These are phyloP conservation scores for Ptilorrhoa leucosticta DNA, from an alignment of 2,113 vertebrate genomes.

Conservation along the genomic window DNA sequence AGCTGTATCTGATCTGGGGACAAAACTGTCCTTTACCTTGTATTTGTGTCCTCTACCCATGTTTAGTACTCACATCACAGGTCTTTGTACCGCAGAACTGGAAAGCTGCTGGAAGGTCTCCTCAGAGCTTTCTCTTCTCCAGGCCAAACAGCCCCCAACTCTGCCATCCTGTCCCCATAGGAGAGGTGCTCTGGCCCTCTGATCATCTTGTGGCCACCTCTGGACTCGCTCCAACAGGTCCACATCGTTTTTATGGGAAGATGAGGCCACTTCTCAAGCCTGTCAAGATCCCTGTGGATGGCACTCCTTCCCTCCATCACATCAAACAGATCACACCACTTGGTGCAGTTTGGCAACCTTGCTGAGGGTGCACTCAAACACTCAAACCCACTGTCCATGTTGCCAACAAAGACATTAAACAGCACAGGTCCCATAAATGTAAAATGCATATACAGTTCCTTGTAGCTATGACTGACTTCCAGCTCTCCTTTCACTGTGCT, in stretches of 20 bases:
- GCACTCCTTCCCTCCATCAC: not conserved
- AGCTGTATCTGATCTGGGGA: not conserved
- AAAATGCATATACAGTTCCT: not conserved
- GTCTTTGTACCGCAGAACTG: not conserved
- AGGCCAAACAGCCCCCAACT: not conserved
- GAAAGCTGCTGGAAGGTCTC: not conserved
- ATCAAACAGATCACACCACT: not conserved
- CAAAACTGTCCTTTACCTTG: not conserved
- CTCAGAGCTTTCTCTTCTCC: not conserved
- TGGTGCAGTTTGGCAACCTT: fast-evolving
- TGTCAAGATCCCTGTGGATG: not conserved
- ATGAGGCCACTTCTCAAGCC: no score
- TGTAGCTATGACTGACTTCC: not conserved
- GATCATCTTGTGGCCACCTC: not conserved
- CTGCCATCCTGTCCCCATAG: not conserved
- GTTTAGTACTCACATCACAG: not conserved
- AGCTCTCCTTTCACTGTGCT: not conserved
- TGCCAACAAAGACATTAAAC: not conserved
- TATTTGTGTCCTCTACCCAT: not conserved
- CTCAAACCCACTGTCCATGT: no score
- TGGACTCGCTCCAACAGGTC: not conserved
- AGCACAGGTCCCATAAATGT: not conserved
- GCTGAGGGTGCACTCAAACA: not conserved
- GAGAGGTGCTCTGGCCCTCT: not conserved
- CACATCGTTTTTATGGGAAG: not conserved